phyloP scores from a whole-genome alignment of 2,113 vertebrate species.

The Cyphomyrus discorhynchus region DNA sequence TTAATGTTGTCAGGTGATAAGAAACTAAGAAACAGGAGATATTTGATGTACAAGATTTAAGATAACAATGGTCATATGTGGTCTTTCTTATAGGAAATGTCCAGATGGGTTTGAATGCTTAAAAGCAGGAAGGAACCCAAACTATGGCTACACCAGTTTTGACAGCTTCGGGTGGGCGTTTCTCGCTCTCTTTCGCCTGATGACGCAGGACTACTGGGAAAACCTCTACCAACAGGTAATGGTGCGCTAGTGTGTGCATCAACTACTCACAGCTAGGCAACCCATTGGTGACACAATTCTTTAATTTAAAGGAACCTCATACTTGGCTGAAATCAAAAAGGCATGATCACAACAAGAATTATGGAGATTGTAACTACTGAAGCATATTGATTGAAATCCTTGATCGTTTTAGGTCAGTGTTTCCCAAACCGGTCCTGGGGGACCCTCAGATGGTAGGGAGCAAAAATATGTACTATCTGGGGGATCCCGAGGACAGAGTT shows the following conservation, averaged over 20 bases:
- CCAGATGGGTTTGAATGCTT: conserved; percentile 85
- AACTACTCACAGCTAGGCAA: not conserved
- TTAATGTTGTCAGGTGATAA: not conserved
- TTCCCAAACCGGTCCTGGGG: not conserved
- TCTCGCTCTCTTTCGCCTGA: conserved; percentile 85
- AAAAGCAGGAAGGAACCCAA: conserved; percentile 84
- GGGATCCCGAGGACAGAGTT: not conserved
- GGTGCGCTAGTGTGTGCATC: not conserved
- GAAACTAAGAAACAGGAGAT: not conserved
- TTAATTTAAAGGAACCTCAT: not conserved
- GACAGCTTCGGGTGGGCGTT: conserved; percentile 97
- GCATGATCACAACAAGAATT: not conserved
- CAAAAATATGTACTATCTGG: not conserved
- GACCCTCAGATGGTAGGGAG: not conserved
- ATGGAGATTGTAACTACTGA: not conserved
- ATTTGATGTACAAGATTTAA: not conserved
- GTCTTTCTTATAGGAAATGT: conserved; percentile 66
- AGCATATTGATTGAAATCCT: not conserved
- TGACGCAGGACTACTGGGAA: conserved; percentile 96
- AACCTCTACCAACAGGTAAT: conserved; percentile 91
- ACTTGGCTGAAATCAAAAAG: not conserved
- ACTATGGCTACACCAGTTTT: conserved; percentile 92
- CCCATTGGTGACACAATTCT: not conserved
- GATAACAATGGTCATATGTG: not conserved
- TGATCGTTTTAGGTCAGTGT: not conserved